Base-by-base conservation (phyloP, 1,140 invertebrate species). In the Papilio xuthus region DNA sequence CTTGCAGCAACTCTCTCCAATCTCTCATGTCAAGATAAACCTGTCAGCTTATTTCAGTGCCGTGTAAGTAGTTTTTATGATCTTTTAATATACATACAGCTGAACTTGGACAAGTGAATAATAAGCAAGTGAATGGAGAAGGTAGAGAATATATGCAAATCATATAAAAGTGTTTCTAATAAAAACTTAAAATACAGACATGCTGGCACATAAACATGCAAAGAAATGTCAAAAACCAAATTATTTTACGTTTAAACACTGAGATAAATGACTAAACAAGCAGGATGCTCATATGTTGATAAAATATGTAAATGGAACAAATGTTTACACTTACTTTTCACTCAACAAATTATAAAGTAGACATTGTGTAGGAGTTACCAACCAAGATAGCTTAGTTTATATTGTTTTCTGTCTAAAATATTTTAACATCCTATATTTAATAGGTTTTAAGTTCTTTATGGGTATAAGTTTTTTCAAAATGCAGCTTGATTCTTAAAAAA, bases 41-140 rank as follows among this genome's bases (percentile, higher is more conserved):
- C 97, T 47, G 97, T 97, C 83, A 98, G 96, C 85, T 94, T 98
- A 78, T 98, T 98, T 89, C 96, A 98, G 89, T 98, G 98, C 88
- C 95, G 98, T 74, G 96, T 98, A 86, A 95, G 95, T 94, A 70
- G 26, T 28, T 71, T 28, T 26, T 63, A 28, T 67, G 60, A 37
- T 76, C 23, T 53, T 20, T 20, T 2, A 18, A n/a, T n/a, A 53
- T 20, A 53, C 20, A 0, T 37, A 37, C 50, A 53, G 6, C 7
- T 53, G 4, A n/a, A 53, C 18, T 7, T 53, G 0, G 4, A 53
- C 2, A n/a, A 4, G 13, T 53, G 2, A 37, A 7, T 3, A 4
- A 37, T 1, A 37, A 37, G 32, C 32, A 3, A 37, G 32, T 6
- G 32, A 47, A 47, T 47, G 44, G 13, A 47, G 15, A 4, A 47